Percentiles rank a stretch among this genome's conserved stretches.
Conservation (phyloP, 2,113 vertebrate species). For the Gambusia holbrooki region DNA sequence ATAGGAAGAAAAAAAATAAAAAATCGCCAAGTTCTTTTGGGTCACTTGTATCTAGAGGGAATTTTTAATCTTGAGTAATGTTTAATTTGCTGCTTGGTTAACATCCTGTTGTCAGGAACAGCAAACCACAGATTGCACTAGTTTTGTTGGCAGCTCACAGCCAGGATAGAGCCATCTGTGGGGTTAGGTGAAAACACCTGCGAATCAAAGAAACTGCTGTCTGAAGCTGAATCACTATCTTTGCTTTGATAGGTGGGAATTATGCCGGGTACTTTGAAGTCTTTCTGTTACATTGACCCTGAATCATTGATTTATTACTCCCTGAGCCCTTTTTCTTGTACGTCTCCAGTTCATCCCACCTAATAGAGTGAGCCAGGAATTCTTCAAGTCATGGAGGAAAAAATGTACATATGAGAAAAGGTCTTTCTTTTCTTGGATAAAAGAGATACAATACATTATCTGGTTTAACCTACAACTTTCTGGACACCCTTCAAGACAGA, state of each 20-base stretch:
- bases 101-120: neutral
- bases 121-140: neutral
- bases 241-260: neutral
- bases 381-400: neutral
- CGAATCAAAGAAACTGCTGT: constrained; percentile 1
- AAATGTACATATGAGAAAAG: neutral
- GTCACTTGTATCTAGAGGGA: neutral
- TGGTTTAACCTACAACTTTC: neutral
- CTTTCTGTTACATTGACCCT: neutral
- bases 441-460: neutral
- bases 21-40: neutral
- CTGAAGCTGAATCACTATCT: constrained; percentile 7
- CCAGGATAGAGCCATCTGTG: constrained; percentile 8
- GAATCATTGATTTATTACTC: neutral
- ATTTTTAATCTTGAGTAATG: neutral
- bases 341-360: neutral
- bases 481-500: neutral
- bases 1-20: neutral
- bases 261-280: neutral
- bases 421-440: neutral
- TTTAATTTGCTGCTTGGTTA: constrained; percentile 4
- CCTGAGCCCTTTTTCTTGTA: constrained; percentile 3
- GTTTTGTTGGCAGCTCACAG: neutral
- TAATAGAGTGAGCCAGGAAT: neutral
- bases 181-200: constrained; percentile 1